Base-by-base conservation (phyloP, 2,888 invertebrate genomes). In the Mythimna loreyi region DNA sequence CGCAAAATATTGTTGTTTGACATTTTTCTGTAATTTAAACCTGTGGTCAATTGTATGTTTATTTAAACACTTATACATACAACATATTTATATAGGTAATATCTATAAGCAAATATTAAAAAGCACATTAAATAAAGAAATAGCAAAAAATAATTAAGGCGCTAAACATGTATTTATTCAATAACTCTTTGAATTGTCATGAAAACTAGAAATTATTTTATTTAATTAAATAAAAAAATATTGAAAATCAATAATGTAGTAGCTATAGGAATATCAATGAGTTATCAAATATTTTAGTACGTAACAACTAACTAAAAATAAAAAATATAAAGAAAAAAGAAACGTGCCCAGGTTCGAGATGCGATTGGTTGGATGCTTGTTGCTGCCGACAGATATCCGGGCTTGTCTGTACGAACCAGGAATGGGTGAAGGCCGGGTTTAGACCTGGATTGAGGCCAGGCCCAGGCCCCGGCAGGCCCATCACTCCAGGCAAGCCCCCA, bases 321-420 rank as follows among this genome's bases (percentile, higher is more conserved):
- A 94, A 93, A 94, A 94, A 92, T 92, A 92, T 92, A 94, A 92
- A 92, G 90, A 92, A 95, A 94, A 94, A 95, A 97, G 96, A 96
- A 97, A 97, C 98, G 97, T 98, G 98, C 98, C 98, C 98, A 97
- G 98, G 98, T 97, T 98, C 98, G 97, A 98, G 97, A 97, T 97
- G 97, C 97, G 97, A 97, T 94, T 96, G 96, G 94, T 96, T 96
- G 94, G 96, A 96, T 96, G 96, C 97, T 97, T 96, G 96, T 96
- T 98, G 98, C 97, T 98, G 97, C 93, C 96, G 97, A 97, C 98
- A 98, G 96, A 98, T 97, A 97, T 98, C 98, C 97, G 98, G 98
- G 96, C 98, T 97, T 96, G 97, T 94, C 96, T 96, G 97, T 96
- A 98, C 98, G 97, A 98, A 98, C 98, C 98, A 98, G 96, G 98